Conservation (phyloP, 1,140 invertebrate genomes). For the Manduca sexta region DNA sequence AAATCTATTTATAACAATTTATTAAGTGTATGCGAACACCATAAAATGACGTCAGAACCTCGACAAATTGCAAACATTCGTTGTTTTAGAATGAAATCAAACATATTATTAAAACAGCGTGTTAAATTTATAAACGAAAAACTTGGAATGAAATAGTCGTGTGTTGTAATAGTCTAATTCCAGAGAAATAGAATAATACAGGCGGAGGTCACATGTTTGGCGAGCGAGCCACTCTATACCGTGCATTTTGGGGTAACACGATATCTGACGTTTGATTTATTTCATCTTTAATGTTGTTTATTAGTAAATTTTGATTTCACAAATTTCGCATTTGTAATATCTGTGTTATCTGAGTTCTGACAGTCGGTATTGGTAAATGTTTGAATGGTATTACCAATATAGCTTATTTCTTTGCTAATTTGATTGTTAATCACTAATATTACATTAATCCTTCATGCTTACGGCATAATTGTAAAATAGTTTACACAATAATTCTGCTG, state of each 20-base stretch:
- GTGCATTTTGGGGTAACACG: constrained; percentile 33
- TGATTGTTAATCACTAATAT: too few relatives aligned
- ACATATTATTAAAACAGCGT: constrained; percentile 34
- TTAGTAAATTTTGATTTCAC: too few relatives aligned
- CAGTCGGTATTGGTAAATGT: too few relatives aligned
- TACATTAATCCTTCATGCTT: neutral
- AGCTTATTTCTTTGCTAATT: too few relatives aligned
- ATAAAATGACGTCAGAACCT: neutral
- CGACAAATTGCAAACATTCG: neutral
- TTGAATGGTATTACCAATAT: too few relatives aligned
- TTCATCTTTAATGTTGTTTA: constrained; percentile 20
- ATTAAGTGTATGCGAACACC: too few relatives aligned
- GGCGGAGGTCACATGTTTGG: constrained; percentile 31
- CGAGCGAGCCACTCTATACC: constrained; percentile 27
- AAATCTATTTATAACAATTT: too few relatives aligned
- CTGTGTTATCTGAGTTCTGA: too few relatives aligned
- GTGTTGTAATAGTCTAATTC: constrained; percentile 57
- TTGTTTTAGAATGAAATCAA: constrained; percentile 30
- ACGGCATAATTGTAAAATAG: neutral
- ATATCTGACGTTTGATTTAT: constrained; percentile 30
- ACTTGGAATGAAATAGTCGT: constrained; percentile 36
- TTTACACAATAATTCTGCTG: too few relatives aligned
- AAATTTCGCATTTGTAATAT: too few relatives aligned
- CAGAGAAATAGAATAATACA: constrained; percentile 42
- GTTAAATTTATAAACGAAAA: constrained; percentile 42